Evolutionary conservation across 2,888 invertebrate species (phyloP).

Genomic region (Pyrochroa serraticornis): DNA sequence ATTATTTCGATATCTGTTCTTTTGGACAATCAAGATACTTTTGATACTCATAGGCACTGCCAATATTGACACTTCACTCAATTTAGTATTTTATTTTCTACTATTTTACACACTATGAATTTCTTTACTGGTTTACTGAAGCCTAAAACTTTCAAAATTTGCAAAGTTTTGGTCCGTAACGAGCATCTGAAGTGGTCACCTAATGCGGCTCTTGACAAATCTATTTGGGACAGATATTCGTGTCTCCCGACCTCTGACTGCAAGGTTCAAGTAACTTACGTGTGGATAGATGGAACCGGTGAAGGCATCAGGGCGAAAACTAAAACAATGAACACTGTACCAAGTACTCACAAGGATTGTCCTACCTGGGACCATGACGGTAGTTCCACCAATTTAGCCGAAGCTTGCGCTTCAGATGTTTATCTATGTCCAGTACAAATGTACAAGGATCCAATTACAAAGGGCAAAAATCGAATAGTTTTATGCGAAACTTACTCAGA

Average conservation of each 20-base stretch:
- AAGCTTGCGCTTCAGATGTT: slow-evolving; percentile 66
- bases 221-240: slow-evolving; percentile 52
- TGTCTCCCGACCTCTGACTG: slow-evolving; percentile 67
- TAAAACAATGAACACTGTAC: slow-evolving; percentile 70
- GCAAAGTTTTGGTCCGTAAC: neutral
- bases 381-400: slow-evolving; percentile 67
- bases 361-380: slow-evolving; percentile 82
- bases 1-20: too few relatives aligned
- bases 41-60: too few relatives aligned
- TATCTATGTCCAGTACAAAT: slow-evolving; percentile 77
- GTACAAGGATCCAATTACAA: slow-evolving; percentile 81
- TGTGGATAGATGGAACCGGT: slow-evolving; percentile 80
- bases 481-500: slow-evolving; percentile 77
- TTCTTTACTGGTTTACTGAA: neutral
- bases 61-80: too few relatives aligned
- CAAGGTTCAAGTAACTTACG: slow-evolving; percentile 67
- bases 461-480: slow-evolving; percentile 74
- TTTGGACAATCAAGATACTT: too few relatives aligned
- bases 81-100: too few relatives aligned
- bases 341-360: slow-evolving; percentile 64
- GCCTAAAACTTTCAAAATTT: neutral
- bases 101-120: too few relatives aligned
- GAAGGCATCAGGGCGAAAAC: slow-evolving; percentile 73
- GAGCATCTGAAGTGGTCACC: slow-evolving; percentile 19
- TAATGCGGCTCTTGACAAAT: slow-evolving; percentile 10